These are phyloP conservation scores for Chinchilla lanigera DNA, from an alignment of 2,113 vertebrate genomes.

Conservation along the genomic window DNA sequence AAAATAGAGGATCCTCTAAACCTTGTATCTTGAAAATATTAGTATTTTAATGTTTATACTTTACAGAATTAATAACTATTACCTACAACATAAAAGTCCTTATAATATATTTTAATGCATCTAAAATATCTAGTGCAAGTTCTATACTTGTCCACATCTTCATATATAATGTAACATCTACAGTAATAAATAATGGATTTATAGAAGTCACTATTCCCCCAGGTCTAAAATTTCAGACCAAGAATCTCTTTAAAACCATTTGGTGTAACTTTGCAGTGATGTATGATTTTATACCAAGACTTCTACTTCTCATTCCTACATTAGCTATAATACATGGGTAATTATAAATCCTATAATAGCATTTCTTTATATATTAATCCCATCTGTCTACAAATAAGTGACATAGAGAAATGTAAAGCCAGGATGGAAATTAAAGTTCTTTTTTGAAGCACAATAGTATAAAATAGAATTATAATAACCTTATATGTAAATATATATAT, in stretches of 20 bases:
- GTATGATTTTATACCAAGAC: not conserved
- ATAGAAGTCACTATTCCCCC: not conserved
- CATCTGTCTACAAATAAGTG: not conserved
- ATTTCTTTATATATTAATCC: not conserved
- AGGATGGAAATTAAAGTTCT: not conserved
- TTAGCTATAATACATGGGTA: not conserved
- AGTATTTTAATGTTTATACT: not conserved
- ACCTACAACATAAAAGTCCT: not conserved
- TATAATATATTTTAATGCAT: not conserved
- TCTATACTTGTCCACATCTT: not conserved
- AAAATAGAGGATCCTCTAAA: not conserved
- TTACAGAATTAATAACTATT: not conserved
- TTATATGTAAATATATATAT: not conserved
- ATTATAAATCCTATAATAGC: not conserved
- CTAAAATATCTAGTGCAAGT: not conserved
- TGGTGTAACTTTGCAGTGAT: not conserved
- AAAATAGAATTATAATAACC: not conserved
- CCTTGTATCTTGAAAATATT: not conserved
- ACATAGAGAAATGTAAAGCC: not conserved
- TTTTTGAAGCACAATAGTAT: not conserved
- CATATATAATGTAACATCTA: slow-evolving; percentile 28
- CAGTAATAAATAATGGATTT: slow-evolving; percentile 46
- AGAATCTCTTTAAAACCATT: slow-evolving; percentile 50
- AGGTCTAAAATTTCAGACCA: slow-evolving; percentile 44
- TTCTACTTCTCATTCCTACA: not conserved